Conservation (phyloP, 2,888 invertebrate species). For the Hyposoter didymator region DNA sequence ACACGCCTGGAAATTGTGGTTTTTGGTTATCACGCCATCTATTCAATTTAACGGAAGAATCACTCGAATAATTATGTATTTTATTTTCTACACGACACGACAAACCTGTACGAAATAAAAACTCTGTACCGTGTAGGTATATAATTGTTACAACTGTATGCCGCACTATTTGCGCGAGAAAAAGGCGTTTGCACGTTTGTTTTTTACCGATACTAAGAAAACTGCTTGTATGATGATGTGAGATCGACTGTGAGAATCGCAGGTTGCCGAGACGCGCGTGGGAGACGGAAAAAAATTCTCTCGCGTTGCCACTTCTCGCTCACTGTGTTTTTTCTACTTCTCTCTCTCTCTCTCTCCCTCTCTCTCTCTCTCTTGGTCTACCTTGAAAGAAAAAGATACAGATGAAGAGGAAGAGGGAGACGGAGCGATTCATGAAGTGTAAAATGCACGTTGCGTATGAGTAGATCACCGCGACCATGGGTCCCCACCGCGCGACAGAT, state of each 20-base stretch:
- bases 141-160: background rate
- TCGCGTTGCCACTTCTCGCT: constrained; percentile 6
- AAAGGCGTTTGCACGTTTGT: background rate
- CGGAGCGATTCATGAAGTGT: background rate
- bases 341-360: background rate
- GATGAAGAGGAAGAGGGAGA: background rate
- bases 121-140: background rate
- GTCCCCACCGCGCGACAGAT: constrained; percentile 35
- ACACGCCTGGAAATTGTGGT: background rate
- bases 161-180: constrained; percentile 1
- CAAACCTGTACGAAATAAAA: background rate
- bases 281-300: constrained; percentile 17
- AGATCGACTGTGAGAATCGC: constrained; percentile 37
- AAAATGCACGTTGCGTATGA: constrained; percentile 16
- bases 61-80: background rate
- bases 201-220: constrained; percentile 1
- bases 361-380: constrained; percentile 2
- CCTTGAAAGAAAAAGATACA: constrained; percentile 23
- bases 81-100: background rate
- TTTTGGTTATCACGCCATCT: background rate
- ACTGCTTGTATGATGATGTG: constrained; percentile 13
- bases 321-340: background rate
- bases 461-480: constrained; percentile 9
- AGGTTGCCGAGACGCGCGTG: constrained; percentile 22
- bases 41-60: background rate